phyloP scores from a whole-genome alignment of 2,797 vertebrate species.

The Halcyon smyrnensis region DNA sequence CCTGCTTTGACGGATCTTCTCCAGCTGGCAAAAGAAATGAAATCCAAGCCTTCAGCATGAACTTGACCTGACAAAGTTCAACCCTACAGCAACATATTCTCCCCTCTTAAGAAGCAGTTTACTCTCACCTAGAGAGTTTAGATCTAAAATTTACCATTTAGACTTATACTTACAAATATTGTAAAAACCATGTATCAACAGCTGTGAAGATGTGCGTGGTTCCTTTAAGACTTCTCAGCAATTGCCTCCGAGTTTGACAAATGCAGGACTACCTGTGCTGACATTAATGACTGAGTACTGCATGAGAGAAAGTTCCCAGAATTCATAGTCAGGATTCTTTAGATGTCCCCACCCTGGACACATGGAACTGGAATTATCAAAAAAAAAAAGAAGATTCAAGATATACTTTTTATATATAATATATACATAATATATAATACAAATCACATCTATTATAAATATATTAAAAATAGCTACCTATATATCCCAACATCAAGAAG shows the following conservation, averaged over 20 bases:
- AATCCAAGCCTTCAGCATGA: conserved; percentile 20
- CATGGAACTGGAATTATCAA: not conserved
- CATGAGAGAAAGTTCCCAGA: not conserved
- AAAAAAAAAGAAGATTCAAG: not conserved
- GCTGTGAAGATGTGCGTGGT: not conserved
- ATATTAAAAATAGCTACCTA: not conserved
- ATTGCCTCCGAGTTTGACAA: not conserved
- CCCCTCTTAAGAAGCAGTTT: not conserved
- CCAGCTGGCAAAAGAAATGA: conserved; percentile 39
- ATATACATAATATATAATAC: not conserved
- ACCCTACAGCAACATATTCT: not conserved
- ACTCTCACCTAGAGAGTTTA: not conserved
- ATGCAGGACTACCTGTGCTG: not conserved
- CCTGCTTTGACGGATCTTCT: conserved; percentile 17
- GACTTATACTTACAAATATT: not conserved
- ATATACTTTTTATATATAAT: not conserved
- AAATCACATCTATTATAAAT: not conserved
- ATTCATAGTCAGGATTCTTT: not conserved
- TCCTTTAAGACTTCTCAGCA: not conserved
- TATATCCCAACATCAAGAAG: not conserved
- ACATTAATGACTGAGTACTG: not conserved
- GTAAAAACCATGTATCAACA: not conserved
- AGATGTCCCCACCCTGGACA: not conserved
- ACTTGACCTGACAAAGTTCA: conserved; percentile 10
- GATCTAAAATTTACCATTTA: not conserved